Conservation (phyloP, 2,113 vertebrate species). For the Cranoglanis bouderius region DNA sequence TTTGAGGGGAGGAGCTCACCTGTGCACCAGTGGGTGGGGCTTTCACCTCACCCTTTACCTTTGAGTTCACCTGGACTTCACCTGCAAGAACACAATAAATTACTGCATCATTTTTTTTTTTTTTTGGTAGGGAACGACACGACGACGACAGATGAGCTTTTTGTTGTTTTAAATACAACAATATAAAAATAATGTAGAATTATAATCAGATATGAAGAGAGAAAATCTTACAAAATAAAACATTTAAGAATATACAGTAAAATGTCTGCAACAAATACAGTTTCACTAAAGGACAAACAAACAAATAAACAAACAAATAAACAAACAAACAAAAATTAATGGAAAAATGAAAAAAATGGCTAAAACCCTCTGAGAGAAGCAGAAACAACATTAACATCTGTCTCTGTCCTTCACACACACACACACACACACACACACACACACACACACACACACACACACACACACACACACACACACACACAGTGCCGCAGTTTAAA, state of each 20-base stretch:
- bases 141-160: background rate
- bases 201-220: background rate
- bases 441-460: no score
- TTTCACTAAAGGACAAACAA: background rate
- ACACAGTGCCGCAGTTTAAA: slow-evolving; percentile 24
- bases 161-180: background rate
- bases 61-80: slow-evolving; percentile 47
- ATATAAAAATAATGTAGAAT: background rate
- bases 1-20: background rate
- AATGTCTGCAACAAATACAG: background rate
- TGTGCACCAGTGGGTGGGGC: background rate
- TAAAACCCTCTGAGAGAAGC: background rate
- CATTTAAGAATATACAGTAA: background rate
- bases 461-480: background rate
- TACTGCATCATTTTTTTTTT: background rate
- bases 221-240: background rate
- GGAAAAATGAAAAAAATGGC: background rate
- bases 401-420: no score
- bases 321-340: background rate
- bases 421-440: no score
- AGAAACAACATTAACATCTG: no score
- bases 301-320: background rate
- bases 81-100: slow-evolving; percentile 60
- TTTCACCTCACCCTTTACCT: slow-evolving; percentile 36
- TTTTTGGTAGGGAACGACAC: background rate